Evolutionary conservation across 2,888 invertebrate genomes (phyloP), one percentile per base, ranked within the genome.

Genomic region (Tiphia femorata): DNA sequence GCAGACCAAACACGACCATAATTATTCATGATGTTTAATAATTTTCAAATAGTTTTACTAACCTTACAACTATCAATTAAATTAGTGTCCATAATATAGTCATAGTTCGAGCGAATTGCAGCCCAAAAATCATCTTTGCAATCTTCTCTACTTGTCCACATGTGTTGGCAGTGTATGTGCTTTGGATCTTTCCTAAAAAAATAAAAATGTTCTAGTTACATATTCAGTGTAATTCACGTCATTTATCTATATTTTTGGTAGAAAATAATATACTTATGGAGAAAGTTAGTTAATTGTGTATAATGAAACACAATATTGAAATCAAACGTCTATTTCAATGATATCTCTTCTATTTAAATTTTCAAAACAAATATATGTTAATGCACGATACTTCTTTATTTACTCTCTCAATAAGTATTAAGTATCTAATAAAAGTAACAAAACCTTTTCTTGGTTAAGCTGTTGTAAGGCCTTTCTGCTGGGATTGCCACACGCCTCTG

Each of bases 81-180:
- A 84, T 95, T 93, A 78, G 94, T 95, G 84, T 95, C 95, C 96
- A 97, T 96, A 79, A 97, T 93, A 84, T 94, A 97, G 83, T 96
- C 92, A 85, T 96, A 96, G 85, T 95, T 94, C 52, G 93, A 92
- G 84, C 94, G 92, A 76, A 96, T 89, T 58, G 94, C 91, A 67
- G 94, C 93, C 95, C 96, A 96, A 73, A 96, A 92, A 81, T 96
- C 95, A 85, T 96, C 95, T 83, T 91, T 92, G 70, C 89, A 88
- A 64, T 90, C 89, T 81, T 93, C 92, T 43, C 90, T 86, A 14
- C 90, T 91, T 66, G 92, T 92, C 93, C 93, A 93, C 56, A 91
- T 91, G 59, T 92, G 88, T 49, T 93, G 88, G 88, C 89, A 90
- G 21, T 88, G 87, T 77, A 91, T 90, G 66, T 89, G 87, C 78